These are phyloP conservation scores for Argyresthia goedartella DNA, from an alignment of 2,888 invertebrate genomes.

Conservation along the genomic window DNA sequence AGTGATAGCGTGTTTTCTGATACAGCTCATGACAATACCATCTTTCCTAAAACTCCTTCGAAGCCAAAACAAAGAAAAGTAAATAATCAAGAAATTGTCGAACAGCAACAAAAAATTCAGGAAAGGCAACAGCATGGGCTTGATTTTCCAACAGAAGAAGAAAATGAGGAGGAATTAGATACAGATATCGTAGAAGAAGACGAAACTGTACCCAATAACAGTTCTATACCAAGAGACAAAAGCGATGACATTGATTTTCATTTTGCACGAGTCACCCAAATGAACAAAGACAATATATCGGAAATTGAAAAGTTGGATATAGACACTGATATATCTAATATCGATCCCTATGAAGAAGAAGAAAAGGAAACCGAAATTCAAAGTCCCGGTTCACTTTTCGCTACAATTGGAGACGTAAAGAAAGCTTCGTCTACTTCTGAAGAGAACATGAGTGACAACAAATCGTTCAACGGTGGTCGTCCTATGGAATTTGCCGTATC, in stretches of 20 bases:
- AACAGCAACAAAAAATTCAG: constrained; percentile 60
- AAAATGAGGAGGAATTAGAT: constrained; percentile 32
- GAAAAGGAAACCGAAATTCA: constrained; percentile 72
- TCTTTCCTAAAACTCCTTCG: constrained; percentile 74
- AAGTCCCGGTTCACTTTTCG: constrained; percentile 77
- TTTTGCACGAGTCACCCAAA: constrained; percentile 67
- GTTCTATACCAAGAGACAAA: constrained; percentile 49
- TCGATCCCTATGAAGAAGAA: constrained; percentile 71
- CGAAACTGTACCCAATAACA: constrained; percentile 22
- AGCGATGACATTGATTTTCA: constrained; percentile 65
- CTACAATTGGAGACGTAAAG: constrained; percentile 82
- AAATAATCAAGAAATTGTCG: constrained; percentile 61
- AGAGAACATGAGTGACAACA: constrained; percentile 68
- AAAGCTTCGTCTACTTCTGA: constrained; percentile 72
- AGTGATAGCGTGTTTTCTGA: constrained; percentile 82
- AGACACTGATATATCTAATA: constrained; percentile 72
- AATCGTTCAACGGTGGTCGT: constrained; percentile 71
- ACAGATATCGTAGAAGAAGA: constrained; percentile 47
- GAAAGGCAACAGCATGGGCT: constrained; percentile 59
- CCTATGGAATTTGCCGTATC: constrained; percentile 90
- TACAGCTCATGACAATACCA: constrained; percentile 71
- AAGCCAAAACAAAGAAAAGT: constrained; percentile 57
- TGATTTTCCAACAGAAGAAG: constrained; percentile 29
- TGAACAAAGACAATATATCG: constrained; percentile 59
- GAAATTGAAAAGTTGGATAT: constrained; percentile 66